Conservation (phyloP, 2,113 vertebrate genomes). For the Meleagris gallopavo region DNA sequence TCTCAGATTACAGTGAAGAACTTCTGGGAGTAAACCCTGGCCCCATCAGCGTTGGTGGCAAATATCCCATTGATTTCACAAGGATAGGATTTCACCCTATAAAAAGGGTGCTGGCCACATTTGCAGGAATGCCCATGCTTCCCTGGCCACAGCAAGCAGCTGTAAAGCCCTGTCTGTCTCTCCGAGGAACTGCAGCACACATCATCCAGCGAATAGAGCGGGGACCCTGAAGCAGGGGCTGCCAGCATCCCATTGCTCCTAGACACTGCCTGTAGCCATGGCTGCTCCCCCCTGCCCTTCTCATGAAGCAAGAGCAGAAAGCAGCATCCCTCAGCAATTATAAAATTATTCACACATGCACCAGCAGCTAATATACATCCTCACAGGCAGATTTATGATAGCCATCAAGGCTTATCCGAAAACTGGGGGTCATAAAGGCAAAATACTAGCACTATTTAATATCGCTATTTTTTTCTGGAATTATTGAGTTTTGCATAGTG, state of each 20-base stretch:
- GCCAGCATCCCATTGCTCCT: not conserved
- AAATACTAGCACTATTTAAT: constrained; percentile 55
- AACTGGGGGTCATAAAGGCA: constrained; percentile 45
- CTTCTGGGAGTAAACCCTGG: constrained; percentile 8
- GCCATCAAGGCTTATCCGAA: constrained; percentile 48
- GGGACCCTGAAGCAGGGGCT: not conserved
- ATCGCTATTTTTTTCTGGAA: constrained; percentile 24
- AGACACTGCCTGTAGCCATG: accelerated
- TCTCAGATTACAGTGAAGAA: constrained; percentile 20
- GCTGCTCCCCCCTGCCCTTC: not conserved
- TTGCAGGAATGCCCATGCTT: not conserved
- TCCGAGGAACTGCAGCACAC: accelerated
- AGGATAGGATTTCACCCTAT: constrained; percentile 54
- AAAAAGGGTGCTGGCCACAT: constrained; percentile 50
- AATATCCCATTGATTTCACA: constrained; percentile 25
- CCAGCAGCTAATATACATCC: not conserved
- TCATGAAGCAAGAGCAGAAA: not conserved
- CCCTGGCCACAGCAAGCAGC: not conserved
- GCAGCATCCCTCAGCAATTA: not conserved
- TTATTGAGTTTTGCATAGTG: not conserved
- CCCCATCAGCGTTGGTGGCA: not conserved
- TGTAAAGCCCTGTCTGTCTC: not conserved
- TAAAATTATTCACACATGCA: not conserved
- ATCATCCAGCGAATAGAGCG: accelerated
- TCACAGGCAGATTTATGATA: constrained; percentile 39